Percentiles rank a stretch among this genome's conserved stretches.
These are phyloP conservation scores for Drosophila anomelani DNA, from an alignment of 2,888 invertebrate genomes.

Conservation along the genomic window DNA sequence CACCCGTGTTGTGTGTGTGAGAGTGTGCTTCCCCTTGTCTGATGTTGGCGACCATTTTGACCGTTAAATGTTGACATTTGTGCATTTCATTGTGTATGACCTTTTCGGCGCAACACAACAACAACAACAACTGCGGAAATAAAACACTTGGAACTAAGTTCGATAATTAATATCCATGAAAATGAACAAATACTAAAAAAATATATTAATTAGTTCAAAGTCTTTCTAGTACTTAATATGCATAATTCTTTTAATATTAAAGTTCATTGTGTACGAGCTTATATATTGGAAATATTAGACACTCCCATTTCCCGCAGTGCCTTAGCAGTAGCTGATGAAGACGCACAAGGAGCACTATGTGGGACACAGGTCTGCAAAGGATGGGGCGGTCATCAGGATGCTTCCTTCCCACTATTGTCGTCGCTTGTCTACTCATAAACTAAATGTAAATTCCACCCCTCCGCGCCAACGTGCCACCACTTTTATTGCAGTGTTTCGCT, in stretches of 20 bases:
- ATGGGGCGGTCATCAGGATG: constrained; percentile 24
- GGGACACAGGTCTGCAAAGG: constrained; percentile 30
- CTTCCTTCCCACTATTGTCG: constrained; percentile 58
- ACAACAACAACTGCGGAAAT: constrained; percentile 41
- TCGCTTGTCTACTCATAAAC: constrained; percentile 80
- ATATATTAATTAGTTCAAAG: too few relatives aligned
- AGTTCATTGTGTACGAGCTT: not conserved
- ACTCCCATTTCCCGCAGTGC: constrained; percentile 14
- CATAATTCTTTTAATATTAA: not conserved
- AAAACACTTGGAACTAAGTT: not conserved
- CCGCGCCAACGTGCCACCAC: constrained; percentile 44
- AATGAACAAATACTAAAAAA: too few relatives aligned
- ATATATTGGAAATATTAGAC: not conserved
- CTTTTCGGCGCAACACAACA: constrained; percentile 68
- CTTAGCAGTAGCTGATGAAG: not conserved
- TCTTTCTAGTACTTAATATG: too few relatives aligned
- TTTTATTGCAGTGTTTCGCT: constrained; percentile 75
- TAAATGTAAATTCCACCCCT: constrained; percentile 74
- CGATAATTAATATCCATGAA: too few relatives aligned
- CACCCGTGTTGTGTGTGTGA: constrained; percentile 3
- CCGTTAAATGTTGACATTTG: constrained; percentile 80
- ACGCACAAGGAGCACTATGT: constrained; percentile 40
- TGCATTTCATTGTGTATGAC: constrained; percentile 78
- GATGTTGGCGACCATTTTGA: constrained; percentile 66
- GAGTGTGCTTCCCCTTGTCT: constrained; percentile 24